Evolutionary conservation across 2,797 vertebrate species (phyloP).

Genomic region (Alca torda): DNA sequence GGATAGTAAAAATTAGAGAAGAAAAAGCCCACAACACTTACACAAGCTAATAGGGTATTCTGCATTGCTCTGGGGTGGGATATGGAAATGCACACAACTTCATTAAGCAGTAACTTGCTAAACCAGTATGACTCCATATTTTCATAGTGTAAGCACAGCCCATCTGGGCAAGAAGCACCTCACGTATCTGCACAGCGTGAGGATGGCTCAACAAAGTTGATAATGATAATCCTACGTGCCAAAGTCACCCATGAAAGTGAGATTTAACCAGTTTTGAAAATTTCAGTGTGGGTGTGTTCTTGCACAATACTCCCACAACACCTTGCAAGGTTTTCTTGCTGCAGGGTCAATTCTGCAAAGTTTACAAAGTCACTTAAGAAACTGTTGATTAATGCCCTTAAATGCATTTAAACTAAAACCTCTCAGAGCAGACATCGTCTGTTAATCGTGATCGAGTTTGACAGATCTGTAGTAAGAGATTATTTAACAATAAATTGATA

Average conservation of each 20-base stretch:
- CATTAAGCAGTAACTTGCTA: neutral
- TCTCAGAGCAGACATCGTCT: neutral
- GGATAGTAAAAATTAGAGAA: neutral
- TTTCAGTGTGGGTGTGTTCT: neutral
- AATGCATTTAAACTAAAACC: neutral
- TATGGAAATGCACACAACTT: neutral
- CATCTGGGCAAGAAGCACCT: neutral
- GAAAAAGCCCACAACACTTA: neutral
- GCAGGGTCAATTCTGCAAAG: neutral
- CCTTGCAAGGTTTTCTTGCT: neutral
- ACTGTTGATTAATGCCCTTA: neutral
- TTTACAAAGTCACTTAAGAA: neutral
- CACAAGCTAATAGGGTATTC: neutral
- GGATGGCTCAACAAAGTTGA: neutral
- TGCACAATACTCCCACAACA: neutral
- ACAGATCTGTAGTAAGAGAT: neutral
- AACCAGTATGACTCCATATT: neutral
- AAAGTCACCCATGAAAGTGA: neutral
- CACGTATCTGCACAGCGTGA: neutral
- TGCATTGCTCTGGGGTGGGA: neutral
- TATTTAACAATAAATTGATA: neutral
- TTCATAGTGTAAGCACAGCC: neutral
- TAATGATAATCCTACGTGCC: neutral
- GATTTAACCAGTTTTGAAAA: neutral
- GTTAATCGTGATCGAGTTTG: neutral